phyloP scores from a whole-genome alignment of 1,140 invertebrate species.

The Macrocentrus cingulum region DNA sequence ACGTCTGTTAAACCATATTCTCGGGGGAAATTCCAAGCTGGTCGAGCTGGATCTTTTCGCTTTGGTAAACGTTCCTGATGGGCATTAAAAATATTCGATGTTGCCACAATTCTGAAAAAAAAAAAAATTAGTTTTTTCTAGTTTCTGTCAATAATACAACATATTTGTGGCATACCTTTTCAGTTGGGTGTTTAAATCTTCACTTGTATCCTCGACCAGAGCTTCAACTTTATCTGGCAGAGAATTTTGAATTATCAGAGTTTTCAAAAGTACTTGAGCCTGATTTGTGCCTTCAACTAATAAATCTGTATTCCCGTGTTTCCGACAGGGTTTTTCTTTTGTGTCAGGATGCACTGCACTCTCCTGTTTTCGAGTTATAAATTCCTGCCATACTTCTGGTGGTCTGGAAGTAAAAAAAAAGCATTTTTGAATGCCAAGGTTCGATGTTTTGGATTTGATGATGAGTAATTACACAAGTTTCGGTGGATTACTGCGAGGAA shows the following conservation, averaged over 20 bases:
- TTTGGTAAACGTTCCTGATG: conserved; percentile 76
- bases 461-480: no score
- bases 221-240: conserved; percentile 63
- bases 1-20: conserved; percentile 71
- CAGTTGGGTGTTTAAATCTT: conserved; percentile 49
- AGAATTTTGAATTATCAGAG: conserved; percentile 64
- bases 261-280: conserved; percentile 75
- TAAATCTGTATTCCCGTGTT: conserved; percentile 65
- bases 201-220: conserved; percentile 48
- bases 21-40: conserved; percentile 71
- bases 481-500: no score
- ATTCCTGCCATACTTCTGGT: no score
- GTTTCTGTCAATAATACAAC: background rate
- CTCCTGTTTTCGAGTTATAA: no score
- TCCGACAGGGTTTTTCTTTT: conserved; percentile 64
- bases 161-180: conserved; percentile 41
- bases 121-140: conserved; percentile 8
- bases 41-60: conserved; percentile 68
- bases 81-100: conserved; percentile 76
- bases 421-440: no score
- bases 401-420: conserved; percentile 35
- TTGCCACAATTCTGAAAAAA: conserved; percentile 63
- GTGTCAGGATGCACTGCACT: conserved; percentile 65
- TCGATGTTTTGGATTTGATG: no score
- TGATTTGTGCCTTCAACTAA: conserved; percentile 72